Base-by-base conservation (phyloP, 1,140 invertebrate species). In the Nixonia krombeini region DNA sequence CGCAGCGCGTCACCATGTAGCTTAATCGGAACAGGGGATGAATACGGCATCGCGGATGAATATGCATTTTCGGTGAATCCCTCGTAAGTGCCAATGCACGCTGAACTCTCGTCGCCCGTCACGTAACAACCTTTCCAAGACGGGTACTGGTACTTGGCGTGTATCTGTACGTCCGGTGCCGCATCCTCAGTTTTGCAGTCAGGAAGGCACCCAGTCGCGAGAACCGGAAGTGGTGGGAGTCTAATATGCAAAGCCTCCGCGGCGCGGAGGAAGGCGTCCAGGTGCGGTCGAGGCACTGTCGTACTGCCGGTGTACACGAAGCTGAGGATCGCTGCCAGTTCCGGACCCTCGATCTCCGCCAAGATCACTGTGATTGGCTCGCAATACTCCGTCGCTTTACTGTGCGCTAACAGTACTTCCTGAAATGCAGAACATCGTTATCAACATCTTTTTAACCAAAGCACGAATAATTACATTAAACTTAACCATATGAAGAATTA, bases 281-380 rank as follows among this genome's bases (percentile, higher is more conserved):
- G 71, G 45, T 88, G 83, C 16, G 83, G 79, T 13, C 87, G 82
- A 9, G 86, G 83, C 1, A 90, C 86, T 10, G 85, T 85, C 1
- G 87, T 86, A 69, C 87, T 88, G 26, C 89, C 89, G 2, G 86
- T 86, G 73, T 90, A 90, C 53, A 90, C 87, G 62, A 89, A 88
- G 47, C 88, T 86, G 17, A 90, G 79, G 1, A 90, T 80, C 18
- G 87, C 85, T 23, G 84, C 82, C 58, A 90, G 76, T 74, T 90
- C 88, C 8, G 83, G 82, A 18, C 83, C 86, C 40, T 86, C 83
- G 16, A 89, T 82, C 45, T 89, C 88, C 4, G 86, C 84, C 7
- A 90, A 77, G 31, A 90, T 88, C 21, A 90, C 80, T 18, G 89
- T 88, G 21, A 81, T 76, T 0, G 78, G 78, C 37, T 83, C 80